Base-by-base conservation (phyloP, 1,140 invertebrate species). In the Aphaenogaster rudis region DNA sequence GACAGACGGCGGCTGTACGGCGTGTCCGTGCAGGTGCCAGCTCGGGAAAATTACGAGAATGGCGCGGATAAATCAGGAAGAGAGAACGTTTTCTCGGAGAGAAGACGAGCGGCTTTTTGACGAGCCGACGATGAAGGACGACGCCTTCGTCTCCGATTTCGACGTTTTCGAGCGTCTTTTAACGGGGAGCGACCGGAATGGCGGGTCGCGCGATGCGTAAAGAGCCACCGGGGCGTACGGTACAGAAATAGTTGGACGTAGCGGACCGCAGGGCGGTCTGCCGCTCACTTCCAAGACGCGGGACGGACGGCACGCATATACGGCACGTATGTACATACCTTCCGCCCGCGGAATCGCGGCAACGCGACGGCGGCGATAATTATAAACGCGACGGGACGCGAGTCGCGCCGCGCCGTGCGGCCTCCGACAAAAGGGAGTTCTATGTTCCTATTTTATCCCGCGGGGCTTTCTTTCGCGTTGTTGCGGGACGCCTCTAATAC, bases 191-290 rank as follows among this genome's bases (percentile, higher is more conserved):
- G 39, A 36, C n/a, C 15, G 13, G 63, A 81, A 84, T 50, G 71
- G 67, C 67, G 67, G 69, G 15, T 28, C 67, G 33, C 52, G 39
- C 42, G 69, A 81, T 42, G 45, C 48, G 66, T 45, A 82, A 82
- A 42, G 67, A 57, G 13, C 36, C 13, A 39, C 36, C 72, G 82
- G 45, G 11, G 42, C 78, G 52, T 61, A 66, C 50, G 7, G 88
- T 82, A 90, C 89, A 90, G 85, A 90, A 90, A 90, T 90, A 90
- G 89, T 86, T 71, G 64, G 33, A 59, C 59, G 72, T 28, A 82
- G 81, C 76, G 61, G 86, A 86, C 50, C 71, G 50, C 74, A 61
- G 54, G 54, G 54, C 8, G 28, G 71, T 45, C 69, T 17, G 39
- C 33, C 42, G 76, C 50, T 78, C 80, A 28, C 54, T 76, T 15